Conservation (phyloP, 2,888 invertebrate genomes). For the Meandrusa payeni region DNA sequence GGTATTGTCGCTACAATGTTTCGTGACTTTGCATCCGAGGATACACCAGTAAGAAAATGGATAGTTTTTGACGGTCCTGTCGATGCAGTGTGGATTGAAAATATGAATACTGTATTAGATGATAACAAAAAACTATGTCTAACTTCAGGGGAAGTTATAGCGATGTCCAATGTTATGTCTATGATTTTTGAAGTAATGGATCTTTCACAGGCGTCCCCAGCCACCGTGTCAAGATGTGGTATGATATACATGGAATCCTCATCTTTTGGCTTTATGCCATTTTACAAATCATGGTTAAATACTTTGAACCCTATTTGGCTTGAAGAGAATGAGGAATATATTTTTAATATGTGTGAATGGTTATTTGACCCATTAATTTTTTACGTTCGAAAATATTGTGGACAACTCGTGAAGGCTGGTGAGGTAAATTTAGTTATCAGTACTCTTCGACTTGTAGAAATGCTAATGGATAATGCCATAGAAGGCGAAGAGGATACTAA, state of each 20-base stretch:
- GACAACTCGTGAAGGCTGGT: constrained; percentile 83
- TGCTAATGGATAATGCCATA: constrained; percentile 87
- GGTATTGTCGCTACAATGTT: constrained; percentile 92
- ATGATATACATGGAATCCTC: constrained; percentile 95
- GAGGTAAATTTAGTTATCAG: constrained; percentile 87
- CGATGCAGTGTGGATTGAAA: constrained; percentile 95
- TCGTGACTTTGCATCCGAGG: constrained; percentile 87
- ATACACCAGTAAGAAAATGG: constrained; percentile 91
- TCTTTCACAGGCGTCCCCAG: constrained; percentile 90
- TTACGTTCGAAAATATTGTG: constrained; percentile 86
- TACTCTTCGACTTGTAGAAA: constrained; percentile 87
- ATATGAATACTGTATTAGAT: constrained; percentile 93
- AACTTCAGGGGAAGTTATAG: constrained; percentile 93
- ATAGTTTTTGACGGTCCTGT: constrained; percentile 96
- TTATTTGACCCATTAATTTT: constrained; percentile 87
- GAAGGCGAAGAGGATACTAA: constrained; percentile 86
- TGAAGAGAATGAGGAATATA: constrained; percentile 79
- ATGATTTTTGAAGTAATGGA: constrained; percentile 95
- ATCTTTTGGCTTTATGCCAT: constrained; percentile 90
- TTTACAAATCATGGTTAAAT: constrained; percentile 90
- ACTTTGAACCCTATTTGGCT: constrained; percentile 83
- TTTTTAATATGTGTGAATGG: constrained; percentile 87
- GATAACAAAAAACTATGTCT: constrained; percentile 93
- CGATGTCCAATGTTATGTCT: constrained; percentile 89
- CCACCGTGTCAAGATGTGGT: constrained; percentile 93